Conservation (phyloP, 2,888 invertebrate genomes). For the Netelia fuscicornis region DNA sequence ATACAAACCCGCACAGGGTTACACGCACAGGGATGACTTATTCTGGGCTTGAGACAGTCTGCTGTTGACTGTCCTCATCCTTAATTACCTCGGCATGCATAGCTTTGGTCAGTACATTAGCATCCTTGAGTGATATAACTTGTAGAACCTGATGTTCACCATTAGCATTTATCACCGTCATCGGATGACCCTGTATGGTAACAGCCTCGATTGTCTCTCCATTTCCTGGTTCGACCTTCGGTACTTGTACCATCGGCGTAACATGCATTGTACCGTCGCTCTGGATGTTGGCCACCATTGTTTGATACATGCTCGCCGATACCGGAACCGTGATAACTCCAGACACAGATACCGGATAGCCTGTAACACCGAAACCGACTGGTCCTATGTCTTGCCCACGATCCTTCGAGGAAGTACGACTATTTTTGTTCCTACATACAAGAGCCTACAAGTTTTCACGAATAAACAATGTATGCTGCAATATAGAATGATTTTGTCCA, state of each 20-base stretch:
- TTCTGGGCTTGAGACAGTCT: slow-evolving; percentile 85
- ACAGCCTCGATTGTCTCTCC: slow-evolving; percentile 91
- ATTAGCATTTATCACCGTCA: slow-evolving; percentile 89
- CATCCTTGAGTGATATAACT: slow-evolving; percentile 94
- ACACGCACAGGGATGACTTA: slow-evolving; percentile 65
- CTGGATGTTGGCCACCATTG: slow-evolving; percentile 96
- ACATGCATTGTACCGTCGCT: slow-evolving; percentile 94
- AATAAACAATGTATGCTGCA: neutral
- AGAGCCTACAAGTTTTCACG: too few relatives aligned
- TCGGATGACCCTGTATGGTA: slow-evolving; percentile 92
- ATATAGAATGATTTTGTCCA: too few relatives aligned
- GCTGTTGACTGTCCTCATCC: slow-evolving; percentile 83
- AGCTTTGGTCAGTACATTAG: slow-evolving; percentile 92
- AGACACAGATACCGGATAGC: slow-evolving; percentile 93
- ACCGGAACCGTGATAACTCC: slow-evolving; percentile 98
- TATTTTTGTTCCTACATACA: neutral
- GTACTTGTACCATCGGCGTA: slow-evolving; percentile 92
- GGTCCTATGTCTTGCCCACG: slow-evolving; percentile 71
- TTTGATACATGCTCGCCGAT: slow-evolving; percentile 97
- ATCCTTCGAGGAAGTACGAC: slow-evolving; percentile 27
- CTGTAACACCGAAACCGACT: slow-evolving; percentile 84
- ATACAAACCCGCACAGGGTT: slow-evolving; percentile 32
- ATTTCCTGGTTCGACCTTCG: slow-evolving; percentile 91
- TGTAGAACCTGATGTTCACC: slow-evolving; percentile 93
- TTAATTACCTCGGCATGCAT: slow-evolving; percentile 87